These are phyloP conservation scores for Odontomachus brunneus DNA, from an alignment of 1,140 invertebrate genomes.

Conservation along the genomic window DNA sequence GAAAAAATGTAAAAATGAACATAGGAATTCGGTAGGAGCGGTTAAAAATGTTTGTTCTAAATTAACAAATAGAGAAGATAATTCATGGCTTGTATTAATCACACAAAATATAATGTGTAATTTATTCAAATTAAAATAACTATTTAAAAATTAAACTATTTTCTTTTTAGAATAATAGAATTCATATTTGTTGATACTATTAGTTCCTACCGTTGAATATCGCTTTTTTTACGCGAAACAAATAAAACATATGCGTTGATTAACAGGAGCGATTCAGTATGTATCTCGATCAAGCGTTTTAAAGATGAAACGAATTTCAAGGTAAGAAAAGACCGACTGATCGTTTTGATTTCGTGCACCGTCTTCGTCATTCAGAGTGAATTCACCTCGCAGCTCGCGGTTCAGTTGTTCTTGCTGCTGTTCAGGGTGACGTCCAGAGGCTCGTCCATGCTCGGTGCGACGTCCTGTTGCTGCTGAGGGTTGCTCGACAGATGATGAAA, in stretches of 20 bases:
- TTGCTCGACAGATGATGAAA: slow-evolving; percentile 79
- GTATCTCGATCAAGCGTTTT: too few species aligned
- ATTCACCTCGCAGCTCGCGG: background rate
- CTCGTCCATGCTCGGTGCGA: slow-evolving; percentile 78
- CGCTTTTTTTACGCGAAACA: too few species aligned
- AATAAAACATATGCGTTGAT: too few species aligned
- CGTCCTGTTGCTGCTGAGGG: slow-evolving; percentile 77
- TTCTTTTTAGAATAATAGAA: too few species aligned
- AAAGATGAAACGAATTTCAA: background rate
- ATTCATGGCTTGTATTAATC: too few species aligned
- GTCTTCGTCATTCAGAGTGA: background rate
- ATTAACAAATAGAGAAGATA: background rate
- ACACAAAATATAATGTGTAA: too few species aligned
- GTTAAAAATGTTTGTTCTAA: background rate
- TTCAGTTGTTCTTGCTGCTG: slow-evolving; percentile 77
- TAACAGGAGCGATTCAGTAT: too few species aligned
- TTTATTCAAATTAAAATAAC: too few species aligned
- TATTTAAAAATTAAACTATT: too few species aligned
- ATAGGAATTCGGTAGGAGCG: background rate
- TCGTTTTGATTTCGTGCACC: background rate
- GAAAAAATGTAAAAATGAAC: background rate
- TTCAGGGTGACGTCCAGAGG: slow-evolving; percentile 84
- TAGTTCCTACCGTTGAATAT: too few species aligned
- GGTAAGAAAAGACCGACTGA: background rate
- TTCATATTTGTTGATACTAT: too few species aligned